Conservation (phyloP, 2,888 invertebrate genomes). For the Noctua janthe region DNA sequence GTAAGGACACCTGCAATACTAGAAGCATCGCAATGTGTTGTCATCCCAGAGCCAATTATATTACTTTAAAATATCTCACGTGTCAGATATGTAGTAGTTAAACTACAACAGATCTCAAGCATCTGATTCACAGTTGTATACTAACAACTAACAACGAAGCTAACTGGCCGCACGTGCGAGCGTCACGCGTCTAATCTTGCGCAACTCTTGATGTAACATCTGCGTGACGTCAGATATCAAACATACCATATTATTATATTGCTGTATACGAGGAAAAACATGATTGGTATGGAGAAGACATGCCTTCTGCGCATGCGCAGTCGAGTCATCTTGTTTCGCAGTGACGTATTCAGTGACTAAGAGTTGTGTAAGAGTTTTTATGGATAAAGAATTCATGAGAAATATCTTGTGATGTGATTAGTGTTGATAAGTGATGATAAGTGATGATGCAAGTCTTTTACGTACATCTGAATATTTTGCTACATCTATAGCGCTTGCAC, state of each 20-base stretch:
- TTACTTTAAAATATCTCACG: neutral
- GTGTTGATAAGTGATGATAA: neutral
- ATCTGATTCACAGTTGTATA: constrained; percentile 24
- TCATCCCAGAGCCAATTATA: neutral
- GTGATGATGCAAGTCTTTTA: neutral
- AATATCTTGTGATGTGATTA: neutral
- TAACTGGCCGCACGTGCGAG: constrained; percentile 38
- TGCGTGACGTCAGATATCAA: constrained; percentile 26
- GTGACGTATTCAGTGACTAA: constrained; percentile 30
- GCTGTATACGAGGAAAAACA: constrained; percentile 8
- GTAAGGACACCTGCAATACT: neutral
- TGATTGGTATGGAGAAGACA: constrained; percentile 27
- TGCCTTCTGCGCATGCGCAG: constrained; percentile 29
- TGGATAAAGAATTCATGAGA: neutral
- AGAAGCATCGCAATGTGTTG: neutral
- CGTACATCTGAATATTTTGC: neutral
- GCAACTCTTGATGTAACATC: constrained; percentile 37
- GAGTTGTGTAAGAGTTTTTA: constrained; percentile 9
- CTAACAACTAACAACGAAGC: constrained; percentile 1
- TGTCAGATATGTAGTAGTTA: neutral
- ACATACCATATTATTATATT: constrained; percentile 24
- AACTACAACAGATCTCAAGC: neutral
- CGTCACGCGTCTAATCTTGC: constrained; percentile 47
- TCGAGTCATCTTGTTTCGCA: constrained; percentile 13
- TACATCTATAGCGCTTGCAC: neutral